phyloP scores from a whole-genome alignment of 2,888 invertebrate genomes.

The Myopa testacea region DNA sequence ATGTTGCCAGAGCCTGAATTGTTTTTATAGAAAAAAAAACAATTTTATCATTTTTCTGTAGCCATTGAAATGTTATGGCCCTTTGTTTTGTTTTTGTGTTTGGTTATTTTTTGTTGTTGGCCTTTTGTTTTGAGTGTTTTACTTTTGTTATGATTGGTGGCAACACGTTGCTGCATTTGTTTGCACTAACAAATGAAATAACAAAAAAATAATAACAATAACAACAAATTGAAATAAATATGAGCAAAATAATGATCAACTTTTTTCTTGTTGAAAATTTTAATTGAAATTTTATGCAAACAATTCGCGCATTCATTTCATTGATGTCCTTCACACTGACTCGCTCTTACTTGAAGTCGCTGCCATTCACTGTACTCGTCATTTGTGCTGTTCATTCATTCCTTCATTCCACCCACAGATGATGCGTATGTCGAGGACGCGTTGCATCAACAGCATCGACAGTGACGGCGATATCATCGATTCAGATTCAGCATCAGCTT shows the following conservation, averaged over 20 bases:
- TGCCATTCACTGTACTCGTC: slow-evolving; percentile 1
- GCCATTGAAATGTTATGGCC: too few species aligned
- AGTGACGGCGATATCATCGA: slow-evolving; percentile 32
- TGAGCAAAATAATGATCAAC: background rate
- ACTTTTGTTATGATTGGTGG: background rate
- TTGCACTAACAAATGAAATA: background rate
- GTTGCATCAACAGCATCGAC: slow-evolving; percentile 12
- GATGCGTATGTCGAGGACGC: slow-evolving; percentile 39
- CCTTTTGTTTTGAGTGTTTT: background rate
- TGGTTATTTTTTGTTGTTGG: background rate
- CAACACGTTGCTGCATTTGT: background rate
- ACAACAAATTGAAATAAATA: background rate
- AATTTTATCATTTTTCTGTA: too few species aligned
- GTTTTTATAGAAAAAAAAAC: too few species aligned
- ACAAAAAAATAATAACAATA: background rate
- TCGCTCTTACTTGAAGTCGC: background rate
- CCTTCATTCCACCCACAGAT: slow-evolving; percentile 48
- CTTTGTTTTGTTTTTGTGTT: background rate
- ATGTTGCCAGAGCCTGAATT: too few species aligned
- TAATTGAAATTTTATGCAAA: slow-evolving; percentile 40
- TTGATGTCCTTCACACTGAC: background rate
- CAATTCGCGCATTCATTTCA: slow-evolving; percentile 10
- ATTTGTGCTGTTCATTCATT: background rate
- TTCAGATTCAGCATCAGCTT: background rate
- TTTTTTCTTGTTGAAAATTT: slow-evolving; percentile 25